Evolutionary conservation across 1,140 invertebrate species (phyloP), one percentile per base, ranked within the genome.

Genomic region (Drosophila sp.): DNA sequence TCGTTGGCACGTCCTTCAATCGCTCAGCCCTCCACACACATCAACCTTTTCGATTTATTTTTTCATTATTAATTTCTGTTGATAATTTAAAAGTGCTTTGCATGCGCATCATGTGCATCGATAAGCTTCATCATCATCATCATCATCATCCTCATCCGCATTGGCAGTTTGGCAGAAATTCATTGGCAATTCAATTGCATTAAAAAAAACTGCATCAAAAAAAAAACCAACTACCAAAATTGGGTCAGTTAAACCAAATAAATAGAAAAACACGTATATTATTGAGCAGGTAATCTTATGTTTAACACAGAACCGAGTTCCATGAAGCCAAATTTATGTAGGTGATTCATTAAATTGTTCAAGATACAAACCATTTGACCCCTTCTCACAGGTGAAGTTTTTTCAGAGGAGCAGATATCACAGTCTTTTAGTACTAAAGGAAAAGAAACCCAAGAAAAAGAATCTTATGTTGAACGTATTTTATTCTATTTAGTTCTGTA

Each of bases 41-140:
- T 30, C 8, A 62, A 62, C 60, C 66, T 60, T 57, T 44, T 50
- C 25, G 32, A 32, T 68, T 35, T 65, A 40, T 32, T 68, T 60
- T 55, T 60, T 68, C 71, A 70, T 74, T 73, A 83, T 83, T 79
- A 86, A 87, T 87, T 83, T 69, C 67, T 67, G 83, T 72, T 89
- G 84, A 89, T 87, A 83, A 89, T 89, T 84, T 80, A 83, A 87
- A 87, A 89, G 76, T 78, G 76, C 84, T 89, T 89, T 84, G 80
- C 77, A 89, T 73, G 77, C 67, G 76, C 76, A 72, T 89, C 84
- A 80, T 89, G 84, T 78, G 70, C 84, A 78, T 78, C 80, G 84
- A 87, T 87, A 89, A 87, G 77, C 84, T 62, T 47, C 79, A 72
- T 73, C 78, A 65, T 72, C 66, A 66, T 40, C 50, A 35, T 40